Base-by-base conservation (phyloP, 1,140 invertebrate species). In the Episyrphus balteatus region DNA sequence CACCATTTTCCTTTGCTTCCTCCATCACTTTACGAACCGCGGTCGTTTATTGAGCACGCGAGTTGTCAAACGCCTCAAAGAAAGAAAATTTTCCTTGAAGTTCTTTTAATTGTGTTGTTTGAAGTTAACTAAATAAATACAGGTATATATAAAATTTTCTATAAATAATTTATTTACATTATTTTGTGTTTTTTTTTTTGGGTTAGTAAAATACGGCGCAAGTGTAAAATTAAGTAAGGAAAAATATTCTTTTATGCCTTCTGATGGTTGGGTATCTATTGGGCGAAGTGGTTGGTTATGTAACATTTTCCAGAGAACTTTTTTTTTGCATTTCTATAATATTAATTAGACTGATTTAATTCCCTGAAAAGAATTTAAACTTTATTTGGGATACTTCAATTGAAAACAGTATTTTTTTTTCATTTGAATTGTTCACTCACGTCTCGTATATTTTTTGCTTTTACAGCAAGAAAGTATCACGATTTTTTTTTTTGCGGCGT, bases 101-200 rank as follows among this genome's bases (percentile, higher is more conserved):
- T 63, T 62, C 56, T 66, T 66, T 66, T 65, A 55, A 66, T 66
- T 66, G 57, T 66, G 59, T 66, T 66, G 62, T 63, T 62, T 63
- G 62, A 65, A 66, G 57, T 59, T 61, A 53, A 54, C 55, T 55
- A 62, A 64, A 57, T 34, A 30, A 31, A 18, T 59, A 53, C 66
- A 66, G 62, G 62, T 66, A 66, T 57, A 60, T 59, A 58, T 53
- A 48, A 41, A 47, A 52, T 50, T 42, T 52, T 48, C 48, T 48
- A 14, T 5, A 37, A 17, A 37, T 37, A 14, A n/a, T n/a, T 14
- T 37, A 37, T 14, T 14, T 37, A 37, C 13, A 5, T 37, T 26
- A 26, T 26, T 26, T 26, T 5, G 21, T 26, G 21, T 26, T 26
- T 5, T 33, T 47, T 13, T 40, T 33, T 40, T 31, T 40, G 13